phyloP scores from a whole-genome alignment of 2,113 vertebrate species.

The Coreoperca whiteheadi region DNA sequence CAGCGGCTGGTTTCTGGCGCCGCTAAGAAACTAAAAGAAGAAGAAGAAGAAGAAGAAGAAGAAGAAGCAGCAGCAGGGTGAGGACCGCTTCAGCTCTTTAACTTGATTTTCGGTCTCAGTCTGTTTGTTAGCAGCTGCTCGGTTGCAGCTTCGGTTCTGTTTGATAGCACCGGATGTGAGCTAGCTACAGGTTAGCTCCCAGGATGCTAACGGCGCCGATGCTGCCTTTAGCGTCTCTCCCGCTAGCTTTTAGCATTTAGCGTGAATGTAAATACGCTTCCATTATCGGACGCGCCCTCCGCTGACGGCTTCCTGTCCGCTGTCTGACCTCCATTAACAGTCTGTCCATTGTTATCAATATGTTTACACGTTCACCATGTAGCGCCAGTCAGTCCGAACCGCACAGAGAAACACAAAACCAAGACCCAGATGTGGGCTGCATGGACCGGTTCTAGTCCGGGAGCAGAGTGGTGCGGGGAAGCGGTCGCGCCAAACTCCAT shows the following conservation, averaged over 20 bases:
- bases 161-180: no score
- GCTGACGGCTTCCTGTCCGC: neutral
- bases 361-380: neutral
- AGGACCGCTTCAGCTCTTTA: neutral
- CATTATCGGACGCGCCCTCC: slow-evolving; percentile 55
- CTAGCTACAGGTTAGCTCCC: neutral
- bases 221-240: neutral
- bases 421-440: no score
- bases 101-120: neutral
- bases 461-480: no score
- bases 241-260: neutral
- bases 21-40: neutral
- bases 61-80: neutral
- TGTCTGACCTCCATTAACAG: neutral
- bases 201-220: neutral
- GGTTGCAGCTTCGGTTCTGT: neutral
- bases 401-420: neutral
- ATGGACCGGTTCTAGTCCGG: no score
- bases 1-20: no score
- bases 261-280: neutral
- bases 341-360: neutral
- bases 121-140: no score
- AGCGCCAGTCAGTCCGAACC: neutral
- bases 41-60: neutral
- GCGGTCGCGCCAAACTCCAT: neutral